phyloP scores from a whole-genome alignment of 2,113 vertebrate species.

The Salminus brasiliensis region DNA sequence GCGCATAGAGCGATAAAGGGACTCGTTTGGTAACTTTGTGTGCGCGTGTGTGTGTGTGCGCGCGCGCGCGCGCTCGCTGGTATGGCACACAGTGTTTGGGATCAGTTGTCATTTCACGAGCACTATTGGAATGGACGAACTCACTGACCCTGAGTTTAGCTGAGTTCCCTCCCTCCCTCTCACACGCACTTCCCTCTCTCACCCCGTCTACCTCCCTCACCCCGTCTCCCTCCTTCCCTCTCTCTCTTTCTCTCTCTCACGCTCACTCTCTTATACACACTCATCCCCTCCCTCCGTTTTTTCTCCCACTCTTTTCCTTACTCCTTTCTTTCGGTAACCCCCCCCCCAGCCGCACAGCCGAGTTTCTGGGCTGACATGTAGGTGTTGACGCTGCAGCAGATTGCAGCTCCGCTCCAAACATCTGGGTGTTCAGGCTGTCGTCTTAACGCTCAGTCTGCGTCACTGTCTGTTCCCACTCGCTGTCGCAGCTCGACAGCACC shows the following conservation, averaged over 20 bases:
- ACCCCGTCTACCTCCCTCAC: conserved; percentile 25
- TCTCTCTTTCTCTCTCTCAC: conserved; percentile 33
- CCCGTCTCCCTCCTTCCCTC: conserved; percentile 43
- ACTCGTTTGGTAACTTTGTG: conserved; percentile 16
- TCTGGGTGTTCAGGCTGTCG: conserved; percentile 64
- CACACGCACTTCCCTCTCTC: conserved; percentile 6
- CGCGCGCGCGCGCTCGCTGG: background rate
- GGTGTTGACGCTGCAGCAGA: conserved; percentile 46
- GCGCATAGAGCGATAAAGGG: background rate
- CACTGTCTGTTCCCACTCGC: conserved; percentile 59
- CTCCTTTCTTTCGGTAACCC: background rate
- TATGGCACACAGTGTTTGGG: conserved; percentile 50
- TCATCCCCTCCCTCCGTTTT: background rate
- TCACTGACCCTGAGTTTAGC: conserved; percentile 72
- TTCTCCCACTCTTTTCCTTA: background rate
- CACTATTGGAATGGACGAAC: conserved; percentile 71
- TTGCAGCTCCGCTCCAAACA: conserved; percentile 56
- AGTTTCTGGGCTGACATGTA: conserved; percentile 9
- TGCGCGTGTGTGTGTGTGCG: background rate
- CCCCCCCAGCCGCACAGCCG: background rate
- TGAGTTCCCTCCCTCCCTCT: conserved; percentile 45
- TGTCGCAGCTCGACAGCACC: conserved; percentile 44
- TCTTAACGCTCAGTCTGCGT: too few species aligned
- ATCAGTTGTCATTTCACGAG: conserved; percentile 72
- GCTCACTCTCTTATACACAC: background rate